Base-by-base conservation (phyloP, 1,140 invertebrate genomes). In the Micrasema minimum region DNA sequence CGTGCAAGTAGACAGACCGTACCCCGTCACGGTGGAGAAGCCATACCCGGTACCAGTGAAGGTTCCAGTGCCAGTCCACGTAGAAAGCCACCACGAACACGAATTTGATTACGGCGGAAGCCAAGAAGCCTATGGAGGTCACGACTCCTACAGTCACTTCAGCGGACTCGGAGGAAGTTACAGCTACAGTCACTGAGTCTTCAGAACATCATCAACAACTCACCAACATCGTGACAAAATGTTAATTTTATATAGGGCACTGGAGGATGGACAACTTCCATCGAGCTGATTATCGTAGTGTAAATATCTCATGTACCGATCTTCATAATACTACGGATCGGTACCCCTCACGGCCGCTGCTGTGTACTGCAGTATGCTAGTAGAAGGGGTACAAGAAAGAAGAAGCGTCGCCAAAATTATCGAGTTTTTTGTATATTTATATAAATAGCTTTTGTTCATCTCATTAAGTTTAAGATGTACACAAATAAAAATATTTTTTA, bases 21-120 rank as follows among this genome's bases (percentile, higher is more conserved):
- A 86, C 20, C 84, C 87, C 4, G 82, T 84, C 2, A 85, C 88
- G 72, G 87, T 89, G 16, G 87, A 88, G 78, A 86, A 90, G 23
- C 83, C 86, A 67, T 88, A 85, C 75, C 85, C 85, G 45, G 81
- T 86, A n/a, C n/a, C n/a, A 45, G 79, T 87, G 10, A 87, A 87
- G 75, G 83, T 87, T 62, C 83, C 82, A 31, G 83, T 84, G 1
- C 77, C 79, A 16, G 76, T 85, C 16, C 83, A 79, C 6, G 82
- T 83, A 0, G 78, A 80, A 4, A 18, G 53, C 75, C 77, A 38
- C 46, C 76, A 20, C 72, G 70, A 78, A 73, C 69, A 76, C 67
- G 70, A 78, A 73, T 68, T 76, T 69, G 72, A 66, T 2, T 59
- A 59, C 20, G 35, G 57, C 10, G 35, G 37, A 16, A 14, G 38